phyloP scores from a whole-genome alignment of 1,140 invertebrate species.

The Drosophila grimshawi region DNA sequence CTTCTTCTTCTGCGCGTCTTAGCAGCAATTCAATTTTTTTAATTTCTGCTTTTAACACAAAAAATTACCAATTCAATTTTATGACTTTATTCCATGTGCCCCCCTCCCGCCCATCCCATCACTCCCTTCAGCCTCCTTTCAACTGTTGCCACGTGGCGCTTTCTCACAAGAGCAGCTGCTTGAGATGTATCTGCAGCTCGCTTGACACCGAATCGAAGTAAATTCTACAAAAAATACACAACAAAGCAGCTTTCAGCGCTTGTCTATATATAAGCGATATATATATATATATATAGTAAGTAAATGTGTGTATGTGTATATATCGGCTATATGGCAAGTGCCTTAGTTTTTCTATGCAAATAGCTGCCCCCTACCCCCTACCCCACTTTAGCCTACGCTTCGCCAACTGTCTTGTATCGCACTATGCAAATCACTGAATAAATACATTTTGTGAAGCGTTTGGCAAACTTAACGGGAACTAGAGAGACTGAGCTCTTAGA shows the following conservation, averaged over 20 bases:
- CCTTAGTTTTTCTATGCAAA: slow-evolving; percentile 63
- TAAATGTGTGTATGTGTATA: slow-evolving; percentile 36
- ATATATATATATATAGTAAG: not conserved
- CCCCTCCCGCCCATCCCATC: not conserved
- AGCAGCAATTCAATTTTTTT: slow-evolving; percentile 82
- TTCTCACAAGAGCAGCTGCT: slow-evolving; percentile 48
- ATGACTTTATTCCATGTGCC: slow-evolving; percentile 68
- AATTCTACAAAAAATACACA: slow-evolving; percentile 34
- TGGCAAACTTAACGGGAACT: slow-evolving; percentile 44
- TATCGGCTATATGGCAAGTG: slow-evolving; percentile 37
- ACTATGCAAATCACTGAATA: slow-evolving; percentile 76
- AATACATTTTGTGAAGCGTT: slow-evolving; percentile 63
- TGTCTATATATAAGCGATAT: slow-evolving; percentile 1
- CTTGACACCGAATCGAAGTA: slow-evolving; percentile 59
- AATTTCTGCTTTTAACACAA: slow-evolving; percentile 83
- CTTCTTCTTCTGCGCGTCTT: slow-evolving; percentile 46
- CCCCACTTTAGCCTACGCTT: not conserved
- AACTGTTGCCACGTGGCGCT: slow-evolving; percentile 54
- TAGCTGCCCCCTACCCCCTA: slow-evolving; percentile 21
- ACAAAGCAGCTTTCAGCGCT: slow-evolving; percentile 17
- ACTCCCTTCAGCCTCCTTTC: not conserved
- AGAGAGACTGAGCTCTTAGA: not conserved
- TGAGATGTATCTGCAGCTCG: slow-evolving; percentile 47
- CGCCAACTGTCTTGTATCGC: slow-evolving; percentile 47
- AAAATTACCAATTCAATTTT: slow-evolving; percentile 83